Conservation (phyloP, 2,888 invertebrate genomes). For the Nycteola revayana region DNA sequence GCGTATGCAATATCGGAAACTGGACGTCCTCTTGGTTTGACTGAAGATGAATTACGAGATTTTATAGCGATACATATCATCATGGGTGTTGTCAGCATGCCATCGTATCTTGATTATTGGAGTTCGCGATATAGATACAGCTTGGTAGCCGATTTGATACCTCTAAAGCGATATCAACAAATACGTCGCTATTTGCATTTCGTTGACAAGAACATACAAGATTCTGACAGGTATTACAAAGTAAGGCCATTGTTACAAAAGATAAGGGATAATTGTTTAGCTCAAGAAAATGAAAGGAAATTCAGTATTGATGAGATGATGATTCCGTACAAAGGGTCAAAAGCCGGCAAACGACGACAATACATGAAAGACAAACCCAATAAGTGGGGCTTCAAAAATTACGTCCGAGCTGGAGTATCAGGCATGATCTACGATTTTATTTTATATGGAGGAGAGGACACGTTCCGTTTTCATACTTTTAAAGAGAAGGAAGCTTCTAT, state of each 20-base stretch:
- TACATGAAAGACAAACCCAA: too few relatives aligned
- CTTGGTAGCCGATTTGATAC: constrained; percentile 31
- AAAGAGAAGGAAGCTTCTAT: too few relatives aligned
- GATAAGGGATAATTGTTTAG: constrained; percentile 28
- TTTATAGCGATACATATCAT: constrained; percentile 31
- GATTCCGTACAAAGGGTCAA: too few relatives aligned
- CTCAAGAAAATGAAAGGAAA: constrained; percentile 23
- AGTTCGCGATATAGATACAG: too few relatives aligned
- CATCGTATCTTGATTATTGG: constrained; percentile 7
- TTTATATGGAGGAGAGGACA: too few relatives aligned
- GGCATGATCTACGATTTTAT: too few relatives aligned
- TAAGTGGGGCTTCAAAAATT: too few relatives aligned
- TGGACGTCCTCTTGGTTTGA: constrained; percentile 20
- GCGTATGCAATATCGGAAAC: constrained; percentile 20
- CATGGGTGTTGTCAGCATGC: constrained; percentile 30
- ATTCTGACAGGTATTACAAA: constrained; percentile 11
- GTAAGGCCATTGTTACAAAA: constrained; percentile 24
- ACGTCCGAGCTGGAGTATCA: too few relatives aligned
- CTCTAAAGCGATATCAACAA: constrained; percentile 30
- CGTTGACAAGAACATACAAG: constrained; percentile 25
- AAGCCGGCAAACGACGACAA: too few relatives aligned
- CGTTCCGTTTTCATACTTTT: too few relatives aligned
- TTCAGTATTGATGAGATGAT: too few relatives aligned
- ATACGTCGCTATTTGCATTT: constrained; percentile 35
- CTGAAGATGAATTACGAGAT: constrained; percentile 20